A percentile compares a stretch with the other conserved stretches of the same genome.
Evolutionary conservation across 2,113 vertebrate species (phyloP).

Genomic region (Chaetura pelagica): DNA sequence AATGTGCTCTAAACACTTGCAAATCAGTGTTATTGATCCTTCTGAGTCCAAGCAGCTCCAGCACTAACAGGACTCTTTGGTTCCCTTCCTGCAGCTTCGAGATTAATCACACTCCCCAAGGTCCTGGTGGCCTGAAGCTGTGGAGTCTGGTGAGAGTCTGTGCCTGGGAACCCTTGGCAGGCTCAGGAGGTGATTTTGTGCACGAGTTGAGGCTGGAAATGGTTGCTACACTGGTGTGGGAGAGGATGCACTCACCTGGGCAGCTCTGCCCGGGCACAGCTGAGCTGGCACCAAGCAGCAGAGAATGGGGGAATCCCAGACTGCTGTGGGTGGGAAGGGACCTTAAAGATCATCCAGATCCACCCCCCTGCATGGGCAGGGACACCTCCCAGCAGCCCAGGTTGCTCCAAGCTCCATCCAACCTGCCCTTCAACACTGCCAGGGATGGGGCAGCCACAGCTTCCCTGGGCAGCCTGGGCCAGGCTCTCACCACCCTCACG

Average conservation of each 20-base stretch:
- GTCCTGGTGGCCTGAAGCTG: neutral
- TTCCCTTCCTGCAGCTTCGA: neutral
- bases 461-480: too few relatives aligned
- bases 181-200: neutral
- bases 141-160: neutral
- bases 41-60: neutral
- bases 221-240: too few relatives aligned
- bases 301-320: too few relatives aligned
- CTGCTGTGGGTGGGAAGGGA: too few relatives aligned
- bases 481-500: too few relatives aligned
- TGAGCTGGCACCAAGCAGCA: neutral
- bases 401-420: too few relatives aligned
- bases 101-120: neutral
- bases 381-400: too few relatives aligned
- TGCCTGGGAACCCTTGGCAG: neutral
- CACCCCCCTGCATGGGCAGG: too few relatives aligned
- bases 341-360: too few relatives aligned
- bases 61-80: neutral
- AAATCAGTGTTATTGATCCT: slow-evolving; percentile 3
- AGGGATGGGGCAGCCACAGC: too few relatives aligned
- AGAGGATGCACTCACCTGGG: neutral
- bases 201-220: neutral
- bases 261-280: too few relatives aligned
- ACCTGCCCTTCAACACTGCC: too few relatives aligned
- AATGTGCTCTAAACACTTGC: neutral